phyloP scores from a whole-genome alignment of 2,888 invertebrate species.

The Chelonus formosanus region DNA sequence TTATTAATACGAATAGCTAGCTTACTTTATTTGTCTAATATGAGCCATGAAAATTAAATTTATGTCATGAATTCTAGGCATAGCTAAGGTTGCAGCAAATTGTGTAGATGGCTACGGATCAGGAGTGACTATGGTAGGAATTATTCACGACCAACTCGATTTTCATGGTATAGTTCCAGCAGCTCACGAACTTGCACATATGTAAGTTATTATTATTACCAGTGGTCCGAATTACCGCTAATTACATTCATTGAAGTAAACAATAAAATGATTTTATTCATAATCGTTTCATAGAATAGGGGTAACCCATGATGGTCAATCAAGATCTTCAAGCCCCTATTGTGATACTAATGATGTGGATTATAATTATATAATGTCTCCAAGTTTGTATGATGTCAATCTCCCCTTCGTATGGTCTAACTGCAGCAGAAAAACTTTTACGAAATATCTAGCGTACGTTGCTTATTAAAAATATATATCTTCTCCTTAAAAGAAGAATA shows the following conservation, averaged over 20 bases:
- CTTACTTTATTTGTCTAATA: no score
- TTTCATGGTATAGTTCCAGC: background rate
- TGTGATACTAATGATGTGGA: background rate
- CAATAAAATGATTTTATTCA: background rate
- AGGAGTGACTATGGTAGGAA: background rate
- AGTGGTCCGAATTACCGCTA: no score
- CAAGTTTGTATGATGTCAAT: background rate
- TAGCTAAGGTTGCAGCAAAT: background rate
- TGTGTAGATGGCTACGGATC: background rate
- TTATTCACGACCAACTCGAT: conserved; percentile 3
- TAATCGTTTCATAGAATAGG: background rate
- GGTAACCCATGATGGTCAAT: background rate
- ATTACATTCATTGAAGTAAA: background rate
- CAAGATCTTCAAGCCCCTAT: no score
- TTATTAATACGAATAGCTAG: no score
- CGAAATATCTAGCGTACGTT: background rate
- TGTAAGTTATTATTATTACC: background rate
- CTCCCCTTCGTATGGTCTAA: conserved; percentile 1
- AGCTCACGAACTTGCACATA: conserved; percentile 7
- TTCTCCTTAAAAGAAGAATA: no score
- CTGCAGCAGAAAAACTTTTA: background rate
- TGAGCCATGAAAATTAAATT: no score
- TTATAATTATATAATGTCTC: conserved; percentile 1
- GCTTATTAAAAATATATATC: no score
- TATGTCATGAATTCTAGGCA: background rate